phyloP scores from a whole-genome alignment of 2,888 invertebrate species.

The Mythimna albipuncta region DNA sequence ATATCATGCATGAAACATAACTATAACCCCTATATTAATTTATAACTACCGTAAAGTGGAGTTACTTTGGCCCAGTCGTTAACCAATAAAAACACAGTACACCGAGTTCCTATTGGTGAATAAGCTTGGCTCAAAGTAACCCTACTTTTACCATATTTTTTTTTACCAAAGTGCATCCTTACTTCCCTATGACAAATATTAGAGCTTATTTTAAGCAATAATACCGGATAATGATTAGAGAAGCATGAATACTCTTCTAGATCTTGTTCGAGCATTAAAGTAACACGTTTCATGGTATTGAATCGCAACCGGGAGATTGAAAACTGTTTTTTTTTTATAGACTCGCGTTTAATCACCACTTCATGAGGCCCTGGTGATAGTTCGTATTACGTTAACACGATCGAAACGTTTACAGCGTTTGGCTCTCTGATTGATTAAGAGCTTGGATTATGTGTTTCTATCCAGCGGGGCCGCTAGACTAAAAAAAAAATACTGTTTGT shows the following conservation, averaged over 20 bases:
- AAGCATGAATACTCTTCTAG: slow-evolving; percentile 5
- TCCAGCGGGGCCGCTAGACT: too few relatives aligned
- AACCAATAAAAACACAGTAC: background rate
- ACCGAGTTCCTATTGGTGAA: too few relatives aligned
- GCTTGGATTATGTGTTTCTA: too few relatives aligned
- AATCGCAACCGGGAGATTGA: background rate
- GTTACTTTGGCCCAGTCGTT: too few relatives aligned
- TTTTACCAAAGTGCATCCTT: background rate
- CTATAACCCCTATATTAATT: background rate
- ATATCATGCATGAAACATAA: slow-evolving; percentile 12
- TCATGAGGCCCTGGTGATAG: background rate
- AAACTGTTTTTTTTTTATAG: background rate
- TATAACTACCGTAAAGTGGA: too few relatives aligned
- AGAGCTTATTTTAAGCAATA: background rate
- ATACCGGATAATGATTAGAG: background rate
- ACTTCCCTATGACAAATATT: background rate
- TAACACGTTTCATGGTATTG: background rate
- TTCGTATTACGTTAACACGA: too few relatives aligned
- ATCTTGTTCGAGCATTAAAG: slow-evolving; percentile 3
- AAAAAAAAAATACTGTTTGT: too few relatives aligned
- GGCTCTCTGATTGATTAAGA: too few relatives aligned
- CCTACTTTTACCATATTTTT: background rate
- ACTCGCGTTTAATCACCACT: background rate
- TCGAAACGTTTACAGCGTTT: too few relatives aligned
- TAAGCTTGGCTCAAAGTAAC: too few relatives aligned